Base-by-base conservation (phyloP, 2,797 vertebrate genomes). In the Peromyscus aztecus region DNA sequence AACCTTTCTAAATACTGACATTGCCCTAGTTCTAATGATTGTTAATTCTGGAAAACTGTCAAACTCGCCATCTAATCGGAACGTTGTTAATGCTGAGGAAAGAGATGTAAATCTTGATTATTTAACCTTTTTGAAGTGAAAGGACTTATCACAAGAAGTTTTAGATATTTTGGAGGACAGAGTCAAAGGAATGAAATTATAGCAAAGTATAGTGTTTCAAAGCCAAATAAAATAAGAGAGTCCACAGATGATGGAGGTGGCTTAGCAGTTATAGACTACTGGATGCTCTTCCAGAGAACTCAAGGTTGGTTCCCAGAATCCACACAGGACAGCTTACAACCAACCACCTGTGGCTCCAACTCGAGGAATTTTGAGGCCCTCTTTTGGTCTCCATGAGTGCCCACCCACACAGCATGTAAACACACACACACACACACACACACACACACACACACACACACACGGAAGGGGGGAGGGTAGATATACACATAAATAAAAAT, bases 121-220 rank as follows among this genome's bases (percentile, higher is more conserved):
- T 65, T 91, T 67, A 61, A 65, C 40, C 57, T 37, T 94, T 91
- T 76, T 63, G 34, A 96, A 94, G 16, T 34, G 65, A 61, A 93
- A 83, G 46, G 4, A 78, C 31, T 90, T 17, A 96, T 17, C 63
- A 83, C 81, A 61, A 40, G 11, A 91, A 84, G 24, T 61, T 95
- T 49, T 71, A n/a, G 46, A n/a, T 17, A 95, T 12, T 71, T 84
- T 92, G 73, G 73, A 55, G 63, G 94, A 96, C 93, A 92, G 6
- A 83, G 55, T 80, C 87, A 85, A 92, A 69, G 65, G 5, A 82
- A 29, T 63, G 55, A 81, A 89, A 65, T 69, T n/a, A 59, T 71
- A 29, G 57, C 29, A 89, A 91, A 59, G 59, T 31, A 46, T 71
- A 84, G 6, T 69, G 8, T 87, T 90, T 91, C 63, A 59, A 96